Conservation (phyloP, 2,888 invertebrate genomes). For the Prosapia bicincta region DNA sequence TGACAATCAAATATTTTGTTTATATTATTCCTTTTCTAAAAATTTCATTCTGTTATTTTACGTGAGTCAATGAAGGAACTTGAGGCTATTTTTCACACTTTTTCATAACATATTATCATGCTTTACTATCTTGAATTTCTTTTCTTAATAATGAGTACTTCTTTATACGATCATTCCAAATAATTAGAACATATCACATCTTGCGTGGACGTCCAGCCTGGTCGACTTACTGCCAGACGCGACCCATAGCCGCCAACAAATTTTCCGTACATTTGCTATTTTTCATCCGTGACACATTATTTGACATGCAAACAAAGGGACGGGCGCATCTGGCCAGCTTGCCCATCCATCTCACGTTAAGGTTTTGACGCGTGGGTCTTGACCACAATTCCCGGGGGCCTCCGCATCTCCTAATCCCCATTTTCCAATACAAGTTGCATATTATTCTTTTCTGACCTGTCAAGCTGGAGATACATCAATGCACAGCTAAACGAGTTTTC, state of each 20-base stretch:
- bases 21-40: no score
- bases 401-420: neutral
- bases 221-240: neutral
- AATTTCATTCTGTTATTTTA: no score
- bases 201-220: no score
- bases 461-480: neutral
- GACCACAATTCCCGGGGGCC: slow-evolving; percentile 4
- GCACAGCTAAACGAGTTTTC: neutral
- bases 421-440: neutral
- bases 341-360: slow-evolving; percentile 17
- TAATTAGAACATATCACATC: no score
- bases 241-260: slow-evolving; percentile 8
- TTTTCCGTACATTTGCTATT: slow-evolving; percentile 15
- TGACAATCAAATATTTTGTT: no score
- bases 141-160: no score
- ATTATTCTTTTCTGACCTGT: neutral
- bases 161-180: no score
- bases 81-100: no score
- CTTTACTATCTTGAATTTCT: no score
- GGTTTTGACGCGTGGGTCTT: slow-evolving; percentile 9
- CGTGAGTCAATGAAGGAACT: no score
- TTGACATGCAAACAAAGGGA: slow-evolving; percentile 14
- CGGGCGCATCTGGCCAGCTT: slow-evolving; percentile 1
- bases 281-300: slow-evolving; percentile 22
- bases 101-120: no score